A percentile compares a stretch with the other conserved stretches of the same genome.
These are phyloP conservation scores for Nemotelus pantherinus DNA, from an alignment of 2,888 invertebrate genomes.

Conservation along the genomic window DNA sequence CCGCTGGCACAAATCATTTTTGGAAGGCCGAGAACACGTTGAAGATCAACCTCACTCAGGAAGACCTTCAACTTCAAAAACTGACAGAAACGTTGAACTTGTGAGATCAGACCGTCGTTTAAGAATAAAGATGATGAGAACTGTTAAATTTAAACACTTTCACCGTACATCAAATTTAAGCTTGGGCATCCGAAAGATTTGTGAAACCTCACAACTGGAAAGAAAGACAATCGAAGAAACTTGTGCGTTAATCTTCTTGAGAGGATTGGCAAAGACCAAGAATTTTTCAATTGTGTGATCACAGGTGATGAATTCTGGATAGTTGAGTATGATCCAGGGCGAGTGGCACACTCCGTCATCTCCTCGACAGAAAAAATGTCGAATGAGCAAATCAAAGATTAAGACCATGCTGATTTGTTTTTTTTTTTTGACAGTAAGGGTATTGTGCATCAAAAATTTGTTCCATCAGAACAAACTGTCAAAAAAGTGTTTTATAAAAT, in stretches of 20 bases:
- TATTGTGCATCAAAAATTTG: neutral
- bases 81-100: too few species aligned
- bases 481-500: neutral
- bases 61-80: too few species aligned
- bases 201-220: neutral
- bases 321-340: neutral
- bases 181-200: neutral
- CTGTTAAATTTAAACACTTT: neutral
- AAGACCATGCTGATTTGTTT: neutral
- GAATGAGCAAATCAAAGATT: neutral
- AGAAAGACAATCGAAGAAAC: neutral
- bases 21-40: neutral
- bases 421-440: neutral
- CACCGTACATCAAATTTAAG: too few species aligned
- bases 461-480: neutral
- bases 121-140: neutral
- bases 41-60: slow-evolving; percentile 1
- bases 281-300: neutral
- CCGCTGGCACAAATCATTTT: slow-evolving; percentile 14
- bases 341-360: too few species aligned
- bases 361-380: neutral
- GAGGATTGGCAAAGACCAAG: neutral
- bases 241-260: neutral
- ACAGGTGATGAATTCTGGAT: neutral
- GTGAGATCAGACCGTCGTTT: neutral